A percentile compares a stretch with the other conserved stretches of the same genome.
These are phyloP conservation scores for Crax fasciolata DNA, from an alignment of 2,797 vertebrate species.

Conservation along the genomic window DNA sequence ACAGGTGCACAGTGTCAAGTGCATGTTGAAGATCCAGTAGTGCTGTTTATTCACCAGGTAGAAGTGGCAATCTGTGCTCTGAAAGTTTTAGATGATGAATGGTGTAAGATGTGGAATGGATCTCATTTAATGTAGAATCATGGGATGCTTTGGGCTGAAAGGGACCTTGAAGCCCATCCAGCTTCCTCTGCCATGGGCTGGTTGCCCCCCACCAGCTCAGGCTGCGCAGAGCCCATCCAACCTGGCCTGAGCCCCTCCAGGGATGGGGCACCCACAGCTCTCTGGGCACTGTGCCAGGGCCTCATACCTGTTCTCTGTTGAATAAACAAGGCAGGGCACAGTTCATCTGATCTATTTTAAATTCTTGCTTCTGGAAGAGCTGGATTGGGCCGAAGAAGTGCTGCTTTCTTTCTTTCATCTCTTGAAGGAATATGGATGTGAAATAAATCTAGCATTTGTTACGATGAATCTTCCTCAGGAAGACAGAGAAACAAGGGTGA, in stretches of 20 bases:
- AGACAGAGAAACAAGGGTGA: neutral
- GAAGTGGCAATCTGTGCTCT: fast-evolving
- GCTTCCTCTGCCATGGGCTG: neutral
- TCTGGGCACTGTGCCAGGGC: neutral
- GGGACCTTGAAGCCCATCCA: neutral
- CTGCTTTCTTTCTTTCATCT: neutral
- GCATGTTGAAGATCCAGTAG: neutral
- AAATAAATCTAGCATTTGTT: neutral
- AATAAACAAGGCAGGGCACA: neutral
- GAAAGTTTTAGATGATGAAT: fast-evolving
- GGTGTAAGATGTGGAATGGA: fast-evolving
- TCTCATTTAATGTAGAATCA: neutral
- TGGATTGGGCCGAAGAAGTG: neutral
- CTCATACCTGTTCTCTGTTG: neutral
- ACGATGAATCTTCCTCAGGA: neutral
- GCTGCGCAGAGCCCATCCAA: neutral
- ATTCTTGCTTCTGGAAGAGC: neutral
- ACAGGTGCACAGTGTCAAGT: neutral
- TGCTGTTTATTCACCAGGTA: neutral
- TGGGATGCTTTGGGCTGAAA: neutral
- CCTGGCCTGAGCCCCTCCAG: neutral
- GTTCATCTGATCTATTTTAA: neutral
- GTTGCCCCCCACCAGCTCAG: neutral
- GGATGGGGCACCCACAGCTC: neutral
- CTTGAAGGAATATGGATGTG: neutral